Evolutionary conservation across 2,888 invertebrate species (phyloP).

Genomic region (Synanthedon myopaeformis): DNA sequence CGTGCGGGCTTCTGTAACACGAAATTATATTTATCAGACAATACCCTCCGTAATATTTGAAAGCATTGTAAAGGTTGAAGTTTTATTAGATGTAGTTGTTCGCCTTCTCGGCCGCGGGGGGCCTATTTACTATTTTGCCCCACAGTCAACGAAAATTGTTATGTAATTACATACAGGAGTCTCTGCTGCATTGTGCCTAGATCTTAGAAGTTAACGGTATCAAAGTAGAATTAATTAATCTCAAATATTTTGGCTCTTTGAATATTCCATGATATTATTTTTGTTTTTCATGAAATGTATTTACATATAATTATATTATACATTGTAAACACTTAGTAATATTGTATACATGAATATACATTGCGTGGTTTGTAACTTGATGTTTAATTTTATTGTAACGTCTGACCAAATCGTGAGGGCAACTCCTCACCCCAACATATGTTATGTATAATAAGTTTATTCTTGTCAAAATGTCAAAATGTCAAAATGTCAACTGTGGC

Average conservation of each 20-base stretch:
- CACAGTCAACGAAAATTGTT: conserved; percentile 69
- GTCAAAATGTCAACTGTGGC: conserved; percentile 69
- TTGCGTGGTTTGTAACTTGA: conserved; percentile 69
- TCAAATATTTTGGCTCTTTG: conserved; percentile 71
- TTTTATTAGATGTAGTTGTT: conserved; percentile 65
- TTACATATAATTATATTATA: conserved; percentile 55
- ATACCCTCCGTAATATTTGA: conserved; percentile 65
- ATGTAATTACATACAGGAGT: conserved; percentile 68
- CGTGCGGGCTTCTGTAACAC: conserved; percentile 49
- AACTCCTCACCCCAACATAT: conserved; percentile 13
- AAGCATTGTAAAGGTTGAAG: conserved; percentile 50
- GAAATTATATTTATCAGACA: conserved; percentile 67
- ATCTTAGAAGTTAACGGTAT: conserved; percentile 71
- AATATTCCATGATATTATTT: conserved; percentile 70
- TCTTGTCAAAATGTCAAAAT: no score
- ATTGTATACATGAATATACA: conserved; percentile 69
- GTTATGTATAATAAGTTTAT: conserved; percentile 50
- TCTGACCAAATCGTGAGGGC: conserved; percentile 56
- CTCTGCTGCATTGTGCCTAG: conserved; percentile 72
- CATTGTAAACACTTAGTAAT: conserved; percentile 63
- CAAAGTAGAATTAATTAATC: conserved; percentile 65
- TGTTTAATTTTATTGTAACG: conserved; percentile 63
- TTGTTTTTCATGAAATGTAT: conserved; percentile 68
- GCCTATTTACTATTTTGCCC: conserved; percentile 47
- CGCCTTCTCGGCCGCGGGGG: conserved; percentile 51